Conservation (phyloP, 2,888 invertebrate species). For the Acrobasis consociella region DNA sequence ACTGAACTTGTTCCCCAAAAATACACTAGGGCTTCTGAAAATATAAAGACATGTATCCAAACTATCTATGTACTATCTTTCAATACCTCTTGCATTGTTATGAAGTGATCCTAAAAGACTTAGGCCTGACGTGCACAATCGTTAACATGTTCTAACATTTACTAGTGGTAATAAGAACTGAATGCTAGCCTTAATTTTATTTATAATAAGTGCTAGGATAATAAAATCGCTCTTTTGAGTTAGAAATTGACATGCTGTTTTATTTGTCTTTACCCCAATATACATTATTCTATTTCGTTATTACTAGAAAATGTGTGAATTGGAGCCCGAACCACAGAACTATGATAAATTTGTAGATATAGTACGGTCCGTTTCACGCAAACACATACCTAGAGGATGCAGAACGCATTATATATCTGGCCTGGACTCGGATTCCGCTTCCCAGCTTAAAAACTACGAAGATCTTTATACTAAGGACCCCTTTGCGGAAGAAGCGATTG, state of each 20-base stretch:
- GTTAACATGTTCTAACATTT: conserved; percentile 53
- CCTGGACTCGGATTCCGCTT: too few species aligned
- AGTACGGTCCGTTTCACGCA: too few species aligned
- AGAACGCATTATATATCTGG: too few species aligned
- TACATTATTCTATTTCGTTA: not conserved
- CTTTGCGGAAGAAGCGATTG: too few species aligned
- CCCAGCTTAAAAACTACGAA: too few species aligned
- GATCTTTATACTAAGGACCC: too few species aligned
- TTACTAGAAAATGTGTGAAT: not conserved
- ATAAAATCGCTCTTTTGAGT: conserved; percentile 81
- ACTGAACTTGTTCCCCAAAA: not conserved
- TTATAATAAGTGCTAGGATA: conserved; percentile 80
- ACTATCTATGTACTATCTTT: not conserved
- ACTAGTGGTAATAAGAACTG: conserved; percentile 77
- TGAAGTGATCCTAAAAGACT: conserved; percentile 25
- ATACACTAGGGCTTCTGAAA: not conserved
- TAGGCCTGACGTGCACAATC: conserved; percentile 42
- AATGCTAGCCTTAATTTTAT: conserved; percentile 81
- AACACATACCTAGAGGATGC: too few species aligned
- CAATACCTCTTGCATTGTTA: not conserved
- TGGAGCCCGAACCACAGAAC: too few species aligned
- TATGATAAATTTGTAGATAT: too few species aligned
- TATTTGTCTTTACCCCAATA: conserved; percentile 43
- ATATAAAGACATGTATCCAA: conserved; percentile 1
- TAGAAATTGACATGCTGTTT: conserved; percentile 73